phyloP scores from a whole-genome alignment of 2,113 vertebrate genomes.

The Mastomys natalensis region DNA sequence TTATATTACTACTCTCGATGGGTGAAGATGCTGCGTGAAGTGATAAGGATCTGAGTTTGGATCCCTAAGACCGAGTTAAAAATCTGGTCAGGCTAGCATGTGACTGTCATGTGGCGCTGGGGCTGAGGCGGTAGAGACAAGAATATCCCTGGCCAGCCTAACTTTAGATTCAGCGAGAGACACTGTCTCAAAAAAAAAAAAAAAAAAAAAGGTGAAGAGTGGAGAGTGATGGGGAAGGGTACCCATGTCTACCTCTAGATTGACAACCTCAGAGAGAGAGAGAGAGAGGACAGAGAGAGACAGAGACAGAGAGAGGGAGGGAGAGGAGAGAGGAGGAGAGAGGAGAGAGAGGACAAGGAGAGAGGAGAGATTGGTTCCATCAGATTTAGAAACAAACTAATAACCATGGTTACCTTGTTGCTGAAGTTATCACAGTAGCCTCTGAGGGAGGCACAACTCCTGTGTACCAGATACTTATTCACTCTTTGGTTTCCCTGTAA shows the following conservation, averaged over 20 bases:
- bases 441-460: not conserved
- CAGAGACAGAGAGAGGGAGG: not conserved
- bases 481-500: not conserved
- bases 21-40: not conserved
- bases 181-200: not conserved
- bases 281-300: not conserved
- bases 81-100: not conserved
- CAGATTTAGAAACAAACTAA: slow-evolving; percentile 4
- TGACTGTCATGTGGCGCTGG: not conserved
- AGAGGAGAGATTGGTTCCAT: not conserved
- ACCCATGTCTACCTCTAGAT: not conserved
- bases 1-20: not conserved
- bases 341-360: no score
- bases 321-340: no score
- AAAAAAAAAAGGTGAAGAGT: not conserved
- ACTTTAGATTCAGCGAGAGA: not conserved
- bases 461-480: not conserved
- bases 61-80: not conserved
- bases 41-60: not conserved
- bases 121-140: not conserved
- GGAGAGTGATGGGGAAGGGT: not conserved
- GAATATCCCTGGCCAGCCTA: not conserved
- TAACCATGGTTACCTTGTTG: not conserved
- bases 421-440: not conserved
- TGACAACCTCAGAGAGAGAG: not conserved